Percentiles rank a stretch among this genome's conserved stretches.
These are phyloP conservation scores for Nysson spinosus DNA, from an alignment of 2,888 invertebrate species.

Conservation along the genomic window DNA sequence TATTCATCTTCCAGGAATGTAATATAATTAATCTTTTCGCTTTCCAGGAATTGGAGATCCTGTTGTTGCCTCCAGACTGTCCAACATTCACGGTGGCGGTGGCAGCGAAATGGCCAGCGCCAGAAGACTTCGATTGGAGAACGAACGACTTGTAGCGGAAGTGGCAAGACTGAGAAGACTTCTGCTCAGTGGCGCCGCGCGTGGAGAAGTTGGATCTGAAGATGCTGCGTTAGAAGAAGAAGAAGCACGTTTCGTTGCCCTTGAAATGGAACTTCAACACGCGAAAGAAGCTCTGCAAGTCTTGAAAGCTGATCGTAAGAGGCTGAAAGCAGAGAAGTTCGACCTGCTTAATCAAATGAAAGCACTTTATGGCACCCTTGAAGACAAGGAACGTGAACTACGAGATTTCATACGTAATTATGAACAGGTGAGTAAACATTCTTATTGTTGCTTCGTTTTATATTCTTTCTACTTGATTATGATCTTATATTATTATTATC, in stretches of 20 bases:
- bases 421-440: constrained; percentile 85
- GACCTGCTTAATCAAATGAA: constrained; percentile 96
- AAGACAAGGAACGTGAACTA: constrained; percentile 95
- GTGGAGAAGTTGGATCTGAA: constrained; percentile 81
- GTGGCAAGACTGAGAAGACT: constrained; percentile 84
- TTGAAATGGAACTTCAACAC: constrained; percentile 86
- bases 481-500: too few relatives aligned
- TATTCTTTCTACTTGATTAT: too few relatives aligned
- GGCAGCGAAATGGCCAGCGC: constrained; percentile 79
- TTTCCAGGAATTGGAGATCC: constrained; percentile 70
- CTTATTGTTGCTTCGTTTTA: too few relatives aligned
- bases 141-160: constrained; percentile 87
- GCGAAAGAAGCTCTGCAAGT: constrained; percentile 90
- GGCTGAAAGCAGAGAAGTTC: constrained; percentile 94
- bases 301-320: constrained; percentile 92
- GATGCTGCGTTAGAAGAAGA: constrained; percentile 78
- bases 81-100: constrained; percentile 70
- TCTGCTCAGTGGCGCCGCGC: constrained; percentile 82
- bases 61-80: constrained; percentile 71
- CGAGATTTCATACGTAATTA: constrained; percentile 96
- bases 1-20: too few relatives aligned
- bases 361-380: constrained; percentile 94
- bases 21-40: neutral
- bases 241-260: constrained; percentile 80
- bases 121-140: constrained; percentile 84